Percentiles rank a stretch among this genome's conserved stretches.
Evolutionary conservation across 1,140 invertebrate genomes (phyloP).

Genomic region (Drosophila rufa): DNA sequence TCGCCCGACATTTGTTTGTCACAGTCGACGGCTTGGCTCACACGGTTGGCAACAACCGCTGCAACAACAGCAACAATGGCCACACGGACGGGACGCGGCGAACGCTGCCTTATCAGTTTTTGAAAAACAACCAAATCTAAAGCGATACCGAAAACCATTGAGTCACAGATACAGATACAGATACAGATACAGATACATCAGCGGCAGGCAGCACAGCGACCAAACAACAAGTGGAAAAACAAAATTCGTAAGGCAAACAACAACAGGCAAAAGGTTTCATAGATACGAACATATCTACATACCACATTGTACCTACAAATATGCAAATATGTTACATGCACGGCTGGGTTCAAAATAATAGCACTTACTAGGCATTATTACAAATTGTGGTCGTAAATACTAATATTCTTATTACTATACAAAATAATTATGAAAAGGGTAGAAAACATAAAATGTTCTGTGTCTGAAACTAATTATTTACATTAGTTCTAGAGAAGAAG

Average conservation of each 20-base stretch:
- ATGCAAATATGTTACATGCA: constrained; percentile 25
- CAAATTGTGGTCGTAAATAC: neutral
- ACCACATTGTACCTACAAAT: constrained; percentile 5
- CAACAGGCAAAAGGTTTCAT: constrained; percentile 18
- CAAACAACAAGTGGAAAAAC: constrained; percentile 72
- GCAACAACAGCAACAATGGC: constrained; percentile 22
- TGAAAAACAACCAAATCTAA: constrained; percentile 53
- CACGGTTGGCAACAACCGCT: constrained; percentile 63
- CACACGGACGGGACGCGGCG: neutral
- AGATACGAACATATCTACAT: constrained; percentile 20
- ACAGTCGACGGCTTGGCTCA: constrained; percentile 63
- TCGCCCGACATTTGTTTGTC: constrained; percentile 70
- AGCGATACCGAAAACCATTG: constrained; percentile 53
- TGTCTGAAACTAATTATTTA: too few relatives aligned
- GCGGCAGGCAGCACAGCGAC: neutral
- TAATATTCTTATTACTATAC: neutral
- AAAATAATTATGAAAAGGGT: too few relatives aligned
- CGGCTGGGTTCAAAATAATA: constrained; percentile 14
- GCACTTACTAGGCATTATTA: neutral
- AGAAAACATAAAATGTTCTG: too few relatives aligned
- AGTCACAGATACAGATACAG: constrained; percentile 44
- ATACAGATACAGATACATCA: constrained; percentile 5
- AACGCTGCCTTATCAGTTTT: constrained; percentile 54
- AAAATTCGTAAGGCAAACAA: constrained; percentile 57
- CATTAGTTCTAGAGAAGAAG: too few relatives aligned